Conservation (phyloP, 2,888 invertebrate genomes). For the Actias luna region DNA sequence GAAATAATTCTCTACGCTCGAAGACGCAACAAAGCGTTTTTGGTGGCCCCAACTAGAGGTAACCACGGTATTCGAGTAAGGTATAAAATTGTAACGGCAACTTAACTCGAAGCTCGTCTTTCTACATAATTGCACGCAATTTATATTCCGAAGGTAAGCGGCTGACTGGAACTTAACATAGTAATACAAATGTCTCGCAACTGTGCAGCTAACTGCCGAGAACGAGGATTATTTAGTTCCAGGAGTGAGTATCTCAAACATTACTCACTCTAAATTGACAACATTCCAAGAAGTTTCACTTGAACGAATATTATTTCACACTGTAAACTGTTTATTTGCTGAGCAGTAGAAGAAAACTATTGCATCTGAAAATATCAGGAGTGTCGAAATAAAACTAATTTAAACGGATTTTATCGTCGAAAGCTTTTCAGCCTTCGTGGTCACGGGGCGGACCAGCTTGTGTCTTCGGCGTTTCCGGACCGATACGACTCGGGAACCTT, state of each 20-base stretch:
- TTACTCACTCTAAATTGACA: not conserved
- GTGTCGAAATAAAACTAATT: no score
- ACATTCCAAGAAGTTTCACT: not conserved
- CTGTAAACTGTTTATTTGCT: no score
- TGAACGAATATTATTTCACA: not conserved
- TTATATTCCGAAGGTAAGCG: constrained; percentile 26
- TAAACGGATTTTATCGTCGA: no score
- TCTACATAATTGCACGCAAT: constrained; percentile 33
- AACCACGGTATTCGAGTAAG: constrained; percentile 24
- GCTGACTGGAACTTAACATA: not conserved
- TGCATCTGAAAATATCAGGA: no score
- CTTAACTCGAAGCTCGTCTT: constrained; percentile 28
- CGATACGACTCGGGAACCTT: no score
- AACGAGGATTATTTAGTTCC: constrained; percentile 6
- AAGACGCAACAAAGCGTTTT: constrained; percentile 10
- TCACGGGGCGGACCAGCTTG: no score
- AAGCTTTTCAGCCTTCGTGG: no score
- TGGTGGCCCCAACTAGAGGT: constrained; percentile 23
- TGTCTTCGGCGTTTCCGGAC: no score
- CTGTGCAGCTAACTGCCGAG: not conserved
- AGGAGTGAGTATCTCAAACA: not conserved
- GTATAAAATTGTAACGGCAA: constrained; percentile 31
- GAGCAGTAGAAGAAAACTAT: no score
- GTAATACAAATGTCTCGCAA: not conserved
- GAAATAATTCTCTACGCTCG: no score